Conservation (phyloP, 2,797 vertebrate genomes). For the Threskiornis aethiopicus region DNA sequence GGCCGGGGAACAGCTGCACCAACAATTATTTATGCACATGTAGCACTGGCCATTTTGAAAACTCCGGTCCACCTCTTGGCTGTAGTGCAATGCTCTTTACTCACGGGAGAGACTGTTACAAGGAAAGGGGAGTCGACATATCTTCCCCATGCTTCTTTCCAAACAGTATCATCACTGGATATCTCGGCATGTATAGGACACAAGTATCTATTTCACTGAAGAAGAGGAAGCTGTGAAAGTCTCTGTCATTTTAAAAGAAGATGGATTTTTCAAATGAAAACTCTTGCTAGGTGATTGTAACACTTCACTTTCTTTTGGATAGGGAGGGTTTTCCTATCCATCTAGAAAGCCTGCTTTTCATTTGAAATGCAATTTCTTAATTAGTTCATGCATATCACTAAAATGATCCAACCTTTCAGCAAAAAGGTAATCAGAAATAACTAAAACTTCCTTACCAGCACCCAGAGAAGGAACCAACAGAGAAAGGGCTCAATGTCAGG, state of each 20-base stretch:
- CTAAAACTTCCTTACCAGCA: not conserved
- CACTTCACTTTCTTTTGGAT: not conserved
- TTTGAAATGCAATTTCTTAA: not conserved
- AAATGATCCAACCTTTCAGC: not conserved
- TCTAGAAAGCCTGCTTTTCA: not conserved
- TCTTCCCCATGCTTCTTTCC: not conserved
- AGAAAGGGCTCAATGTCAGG: not conserved
- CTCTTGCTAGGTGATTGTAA: not conserved
- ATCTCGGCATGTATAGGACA: not conserved
- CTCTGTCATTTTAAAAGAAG: not conserved
- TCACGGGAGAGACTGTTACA: not conserved
- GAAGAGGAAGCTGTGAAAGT: not conserved
- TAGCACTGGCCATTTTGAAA: not conserved
- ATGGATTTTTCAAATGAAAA: not conserved
- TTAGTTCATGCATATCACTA: not conserved
- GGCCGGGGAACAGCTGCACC: slow-evolving; percentile 35
- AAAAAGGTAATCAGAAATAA: not conserved
- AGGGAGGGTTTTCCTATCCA: not conserved
- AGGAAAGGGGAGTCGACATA: not conserved
- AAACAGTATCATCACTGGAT: not conserved
- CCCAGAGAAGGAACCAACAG: not conserved
- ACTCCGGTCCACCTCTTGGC: not conserved
- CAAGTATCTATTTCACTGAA: not conserved
- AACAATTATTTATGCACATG: not conserved
- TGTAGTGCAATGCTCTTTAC: not conserved